Conservation (phyloP, 2,888 invertebrate genomes). For the Lampropteryx suffumata region DNA sequence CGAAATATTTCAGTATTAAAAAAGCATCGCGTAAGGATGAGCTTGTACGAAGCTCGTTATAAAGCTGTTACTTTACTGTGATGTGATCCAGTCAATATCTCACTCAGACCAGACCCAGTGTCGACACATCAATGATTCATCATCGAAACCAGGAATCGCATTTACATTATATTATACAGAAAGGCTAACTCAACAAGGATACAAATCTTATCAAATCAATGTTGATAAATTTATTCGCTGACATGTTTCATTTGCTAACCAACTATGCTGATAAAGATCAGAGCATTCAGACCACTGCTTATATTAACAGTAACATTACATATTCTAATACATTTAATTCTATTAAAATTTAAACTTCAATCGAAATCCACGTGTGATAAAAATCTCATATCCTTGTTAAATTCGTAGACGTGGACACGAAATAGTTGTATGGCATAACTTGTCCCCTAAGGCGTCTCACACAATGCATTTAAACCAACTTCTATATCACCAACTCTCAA, state of each 20-base stretch:
- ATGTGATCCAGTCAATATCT: slow-evolving; percentile 18
- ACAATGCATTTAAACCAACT: slow-evolving; percentile 53
- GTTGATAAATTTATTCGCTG: slow-evolving; percentile 56
- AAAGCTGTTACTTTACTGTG: slow-evolving; percentile 10
- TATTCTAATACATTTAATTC: slow-evolving; percentile 31
- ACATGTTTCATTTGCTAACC: slow-evolving; percentile 54
- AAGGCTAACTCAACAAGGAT: slow-evolving; percentile 39
- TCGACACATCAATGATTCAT: slow-evolving; percentile 50
- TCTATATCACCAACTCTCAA: slow-evolving; percentile 11
- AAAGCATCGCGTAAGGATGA: slow-evolving; percentile 17
- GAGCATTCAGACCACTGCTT: slow-evolving; percentile 33
- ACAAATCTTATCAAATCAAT: slow-evolving; percentile 53
- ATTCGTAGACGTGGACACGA: slow-evolving; percentile 69
- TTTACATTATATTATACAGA: slow-evolving; percentile 44
- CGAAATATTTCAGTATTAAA: slow-evolving; percentile 20
- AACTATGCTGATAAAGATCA: slow-evolving; percentile 49
- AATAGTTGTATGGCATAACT: slow-evolving; percentile 71
- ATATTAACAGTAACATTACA: slow-evolving; percentile 9
- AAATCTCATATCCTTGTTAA: slow-evolving; percentile 78
- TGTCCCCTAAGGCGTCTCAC: slow-evolving; percentile 71
- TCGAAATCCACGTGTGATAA: slow-evolving; percentile 64
- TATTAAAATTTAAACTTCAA: slow-evolving; percentile 53
- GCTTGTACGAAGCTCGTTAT: slow-evolving; percentile 14
- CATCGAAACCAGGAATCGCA: slow-evolving; percentile 41
- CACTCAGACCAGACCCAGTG: slow-evolving; percentile 32